Evolutionary conservation across 2,888 invertebrate species (phyloP), one percentile per base, ranked within the genome.

Genomic region (Tinea pellionella): DNA sequence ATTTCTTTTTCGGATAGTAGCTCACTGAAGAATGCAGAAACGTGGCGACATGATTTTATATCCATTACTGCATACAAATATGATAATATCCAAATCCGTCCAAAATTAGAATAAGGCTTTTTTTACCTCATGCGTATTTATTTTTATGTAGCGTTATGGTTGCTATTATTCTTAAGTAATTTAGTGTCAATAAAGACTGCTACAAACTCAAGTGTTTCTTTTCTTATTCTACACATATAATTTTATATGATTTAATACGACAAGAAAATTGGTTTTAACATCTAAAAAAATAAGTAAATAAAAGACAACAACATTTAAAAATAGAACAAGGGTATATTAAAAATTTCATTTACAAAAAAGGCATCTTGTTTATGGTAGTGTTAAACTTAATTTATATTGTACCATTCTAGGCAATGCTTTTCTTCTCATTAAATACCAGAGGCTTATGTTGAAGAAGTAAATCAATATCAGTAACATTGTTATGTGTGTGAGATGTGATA

Each of bases 151-250:
- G 59, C 37, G 59, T 59, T 18, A 41, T 8, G 19, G 60, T 63
- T 64, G 66, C 66, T 64, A n/a, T 63, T 69, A 67, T 61, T n/a
- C n/a, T 64, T 70, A 68, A 73, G 72, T 75, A 75, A 73, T 69
- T 73, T 53, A 74, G 69, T 74, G 72, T 78, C 73, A 85, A 74
- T 85, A 85, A 83, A 85, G 80, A 81, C 80, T 82, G 78, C 72
- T 77, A 66, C 71, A 60, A 61, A 59, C 11, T 61, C 59, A 66
- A 12, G 4, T 55, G 30, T 57, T 56, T 15, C 4, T 19, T 24
- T 55, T 41, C n/a, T n/a, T n/a, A n/a, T n/a, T n/a, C n/a, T n/a
- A n/a, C n/a, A n/a, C n/a, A n/a, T n/a, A n/a, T n/a, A n/a, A n/a
- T n/a, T n/a, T n/a, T n/a, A n/a, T n/a, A n/a, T n/a, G n/a, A n/a